Evolutionary conservation across 1,140 invertebrate species (phyloP).

Genomic region (Littorina saxatilis): DNA sequence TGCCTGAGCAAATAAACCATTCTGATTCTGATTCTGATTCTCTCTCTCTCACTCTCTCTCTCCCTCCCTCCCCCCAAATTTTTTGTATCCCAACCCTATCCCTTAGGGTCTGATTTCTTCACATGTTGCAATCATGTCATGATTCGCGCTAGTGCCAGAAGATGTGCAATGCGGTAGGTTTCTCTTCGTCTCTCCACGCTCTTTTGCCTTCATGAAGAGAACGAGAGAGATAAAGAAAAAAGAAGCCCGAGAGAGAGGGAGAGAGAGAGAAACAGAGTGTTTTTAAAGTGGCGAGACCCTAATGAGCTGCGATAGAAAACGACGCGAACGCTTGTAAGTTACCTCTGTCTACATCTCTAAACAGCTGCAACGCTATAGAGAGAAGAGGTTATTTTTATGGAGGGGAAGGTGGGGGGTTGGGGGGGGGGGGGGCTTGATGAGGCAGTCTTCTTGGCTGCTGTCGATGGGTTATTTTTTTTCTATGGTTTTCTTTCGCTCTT

Average conservation of each 20-base stretch:
- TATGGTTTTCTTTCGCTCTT: too few relatives aligned
- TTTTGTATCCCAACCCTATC: neutral
- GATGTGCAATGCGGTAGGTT: slow-evolving; percentile 13
- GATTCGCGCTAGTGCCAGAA: neutral
- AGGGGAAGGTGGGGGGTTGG: too few relatives aligned
- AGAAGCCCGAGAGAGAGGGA: neutral
- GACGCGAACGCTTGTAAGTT: slow-evolving; percentile 10
- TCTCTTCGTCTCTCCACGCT: neutral
- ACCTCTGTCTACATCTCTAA: slow-evolving; percentile 16
- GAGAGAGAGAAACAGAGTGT: neutral
- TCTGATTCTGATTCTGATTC: too few relatives aligned
- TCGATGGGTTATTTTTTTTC: too few relatives aligned
- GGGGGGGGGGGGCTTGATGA: too few relatives aligned
- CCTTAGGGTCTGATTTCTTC: neutral
- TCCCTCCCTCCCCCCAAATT: neutral
- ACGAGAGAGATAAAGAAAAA: neutral
- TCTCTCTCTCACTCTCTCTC: neutral
- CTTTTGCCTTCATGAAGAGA: neutral
- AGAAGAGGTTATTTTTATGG: too few relatives aligned
- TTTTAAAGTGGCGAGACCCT: slow-evolving; percentile 31
- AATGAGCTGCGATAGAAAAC: slow-evolving; percentile 36
- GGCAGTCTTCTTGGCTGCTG: too few relatives aligned
- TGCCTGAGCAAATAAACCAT: too few relatives aligned
- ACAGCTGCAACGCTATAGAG: slow-evolving; percentile 21
- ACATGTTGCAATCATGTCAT: too few relatives aligned